A percentile compares a stretch with the other conserved stretches of the same genome.
Evolutionary conservation across 1,140 invertebrate species (phyloP).

Genomic region (Drosophila novamexicana): DNA sequence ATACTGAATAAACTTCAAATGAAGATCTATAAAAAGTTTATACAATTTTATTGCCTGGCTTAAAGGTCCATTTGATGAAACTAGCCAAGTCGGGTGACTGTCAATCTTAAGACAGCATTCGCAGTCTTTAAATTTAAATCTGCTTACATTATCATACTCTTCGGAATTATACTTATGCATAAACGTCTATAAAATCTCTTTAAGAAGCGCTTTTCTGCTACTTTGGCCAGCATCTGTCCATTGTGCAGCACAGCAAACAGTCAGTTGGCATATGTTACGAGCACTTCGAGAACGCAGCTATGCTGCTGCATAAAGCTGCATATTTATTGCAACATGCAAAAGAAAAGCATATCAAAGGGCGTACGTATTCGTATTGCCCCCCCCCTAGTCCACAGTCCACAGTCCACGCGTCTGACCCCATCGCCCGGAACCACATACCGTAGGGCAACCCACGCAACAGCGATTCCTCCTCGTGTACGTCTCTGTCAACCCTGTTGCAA

Average conservation of each 20-base stretch:
- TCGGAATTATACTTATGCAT: slow-evolving; percentile 15
- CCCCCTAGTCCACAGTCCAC: slow-evolving; percentile 17
- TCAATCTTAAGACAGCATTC: background rate
- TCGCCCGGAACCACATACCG: slow-evolving; percentile 1
- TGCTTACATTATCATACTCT: background rate
- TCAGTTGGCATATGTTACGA: slow-evolving; percentile 50
- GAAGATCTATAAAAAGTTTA: no score
- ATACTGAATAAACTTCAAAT: no score
- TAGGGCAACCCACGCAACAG: slow-evolving; percentile 12
- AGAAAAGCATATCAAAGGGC: slow-evolving; percentile 75
- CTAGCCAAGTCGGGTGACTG: background rate
- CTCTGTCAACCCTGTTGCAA: slow-evolving; percentile 42
- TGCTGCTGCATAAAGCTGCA: slow-evolving; percentile 69
- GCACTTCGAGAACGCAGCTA: slow-evolving; percentile 4
- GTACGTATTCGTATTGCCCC: slow-evolving; percentile 5
- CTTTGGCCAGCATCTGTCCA: slow-evolving; percentile 15
- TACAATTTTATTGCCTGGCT: no score
- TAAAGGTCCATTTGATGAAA: background rate
- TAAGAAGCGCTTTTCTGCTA: slow-evolving; percentile 29
- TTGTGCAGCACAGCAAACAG: slow-evolving; percentile 17
- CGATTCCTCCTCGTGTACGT: slow-evolving; percentile 34
- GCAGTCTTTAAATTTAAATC: slow-evolving; percentile 6
- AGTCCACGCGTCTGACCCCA: slow-evolving; percentile 14
- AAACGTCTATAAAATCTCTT: slow-evolving; percentile 15
- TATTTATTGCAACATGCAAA: slow-evolving; percentile 82